These are phyloP conservation scores for Lithosia quadra DNA, from an alignment of 2,888 invertebrate genomes.

Conservation along the genomic window DNA sequence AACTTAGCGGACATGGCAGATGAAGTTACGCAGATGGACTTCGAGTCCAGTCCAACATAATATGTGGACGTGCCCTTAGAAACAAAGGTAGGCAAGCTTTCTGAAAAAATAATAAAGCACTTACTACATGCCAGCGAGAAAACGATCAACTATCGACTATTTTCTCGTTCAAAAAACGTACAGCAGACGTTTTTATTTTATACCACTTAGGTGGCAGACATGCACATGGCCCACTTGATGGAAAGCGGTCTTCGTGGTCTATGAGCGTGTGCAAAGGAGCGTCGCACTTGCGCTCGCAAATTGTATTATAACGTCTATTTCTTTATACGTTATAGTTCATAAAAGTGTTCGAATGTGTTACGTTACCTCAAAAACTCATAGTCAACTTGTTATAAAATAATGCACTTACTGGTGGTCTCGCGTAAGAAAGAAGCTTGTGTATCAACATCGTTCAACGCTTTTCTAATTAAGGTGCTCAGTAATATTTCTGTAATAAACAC, in stretches of 20 bases:
- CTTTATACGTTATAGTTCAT: too few relatives aligned
- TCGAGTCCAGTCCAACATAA: slow-evolving; percentile 36
- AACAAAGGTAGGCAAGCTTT: slow-evolving; percentile 8
- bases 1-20: slow-evolving; percentile 1
- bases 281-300: too few relatives aligned
- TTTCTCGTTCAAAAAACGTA: not conserved
- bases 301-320: too few relatives aligned
- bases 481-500: slow-evolving; percentile 32
- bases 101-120: not conserved
- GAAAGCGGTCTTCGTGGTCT: too few relatives aligned
- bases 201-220: too few relatives aligned
- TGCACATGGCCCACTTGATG: too few relatives aligned
- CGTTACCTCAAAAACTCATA: too few relatives aligned
- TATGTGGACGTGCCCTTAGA: slow-evolving; percentile 25
- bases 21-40: slow-evolving; percentile 10
- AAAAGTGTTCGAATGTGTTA: too few relatives aligned
- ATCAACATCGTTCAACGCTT: slow-evolving; percentile 28
- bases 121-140: not conserved
- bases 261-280: too few relatives aligned
- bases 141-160: not conserved
- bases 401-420: slow-evolving; percentile 5
- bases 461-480: slow-evolving; percentile 40
- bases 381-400: not conserved
- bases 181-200: too few relatives aligned
- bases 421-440: slow-evolving; percentile 8